Evolutionary conservation across 2,113 vertebrate genomes (phyloP).

Genomic region (Cochlearius cochlearius): DNA sequence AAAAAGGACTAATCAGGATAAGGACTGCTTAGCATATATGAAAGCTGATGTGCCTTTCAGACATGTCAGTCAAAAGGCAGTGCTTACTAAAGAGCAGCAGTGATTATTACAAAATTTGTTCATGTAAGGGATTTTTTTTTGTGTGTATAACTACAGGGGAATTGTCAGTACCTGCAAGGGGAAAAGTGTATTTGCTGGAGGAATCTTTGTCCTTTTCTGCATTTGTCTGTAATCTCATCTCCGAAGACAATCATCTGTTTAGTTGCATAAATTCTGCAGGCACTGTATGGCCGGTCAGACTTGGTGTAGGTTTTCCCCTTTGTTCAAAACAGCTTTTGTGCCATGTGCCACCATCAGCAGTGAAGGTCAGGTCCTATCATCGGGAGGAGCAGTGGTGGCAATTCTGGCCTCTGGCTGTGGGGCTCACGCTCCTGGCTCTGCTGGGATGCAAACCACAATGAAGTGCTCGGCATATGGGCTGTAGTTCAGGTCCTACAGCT

Average conservation of each 20-base stretch:
- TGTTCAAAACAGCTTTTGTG: neutral
- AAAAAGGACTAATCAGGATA: conserved; percentile 19
- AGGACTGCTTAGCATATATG: conserved; percentile 54
- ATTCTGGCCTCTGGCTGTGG: neutral
- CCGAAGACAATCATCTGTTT: neutral
- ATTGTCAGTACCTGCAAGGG: neutral
- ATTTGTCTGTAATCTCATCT: neutral
- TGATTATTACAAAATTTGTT: neutral
- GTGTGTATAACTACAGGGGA: neutral
- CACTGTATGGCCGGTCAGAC: neutral
- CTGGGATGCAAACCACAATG: fast-evolving
- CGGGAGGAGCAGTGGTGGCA: neutral
- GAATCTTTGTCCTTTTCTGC: neutral
- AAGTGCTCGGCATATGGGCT: neutral
- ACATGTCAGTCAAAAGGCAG: conserved; percentile 17
- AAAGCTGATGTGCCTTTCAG: conserved; percentile 52
- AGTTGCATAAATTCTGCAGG: neutral
- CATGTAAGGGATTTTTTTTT: neutral
- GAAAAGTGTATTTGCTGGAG: neutral
- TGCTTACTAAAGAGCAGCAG: neutral
- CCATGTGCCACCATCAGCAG: fast-evolving
- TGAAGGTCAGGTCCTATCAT: fast-evolving
- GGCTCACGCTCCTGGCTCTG: neutral
- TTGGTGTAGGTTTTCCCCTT: neutral
- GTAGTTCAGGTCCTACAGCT: neutral